Evolutionary conservation across 2,113 vertebrate genomes (phyloP).

Genomic region (Pteropus alecto): DNA sequence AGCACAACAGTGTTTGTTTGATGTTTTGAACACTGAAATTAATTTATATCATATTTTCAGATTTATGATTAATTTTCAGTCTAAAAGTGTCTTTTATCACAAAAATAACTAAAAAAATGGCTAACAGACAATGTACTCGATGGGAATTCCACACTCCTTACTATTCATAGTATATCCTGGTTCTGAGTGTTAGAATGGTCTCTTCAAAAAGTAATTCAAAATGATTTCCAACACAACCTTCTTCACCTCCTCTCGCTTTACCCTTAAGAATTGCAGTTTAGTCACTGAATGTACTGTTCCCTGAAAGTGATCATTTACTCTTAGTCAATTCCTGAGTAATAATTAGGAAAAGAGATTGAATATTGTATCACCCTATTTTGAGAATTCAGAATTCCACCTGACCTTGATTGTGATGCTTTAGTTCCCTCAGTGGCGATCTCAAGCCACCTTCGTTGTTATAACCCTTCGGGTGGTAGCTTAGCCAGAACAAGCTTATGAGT

Average conservation of each 20-base stretch:
- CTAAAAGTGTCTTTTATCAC: background rate
- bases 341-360: background rate
- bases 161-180: background rate
- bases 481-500: background rate
- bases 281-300: background rate
- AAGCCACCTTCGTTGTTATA: background rate
- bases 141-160: background rate
- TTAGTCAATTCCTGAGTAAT: background rate
- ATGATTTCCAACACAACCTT: background rate
- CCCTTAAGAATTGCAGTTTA: background rate
- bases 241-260: background rate
- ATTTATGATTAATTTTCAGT: background rate
- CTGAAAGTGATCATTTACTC: background rate
- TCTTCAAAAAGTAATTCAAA: background rate
- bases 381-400: background rate
- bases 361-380: background rate
- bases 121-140: background rate
- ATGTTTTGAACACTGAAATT: background rate
- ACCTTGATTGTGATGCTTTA: background rate
- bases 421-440: background rate
- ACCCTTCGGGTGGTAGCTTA: background rate
- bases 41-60: background rate
- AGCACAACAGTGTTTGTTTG: background rate
- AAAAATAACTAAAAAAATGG: background rate
- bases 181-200: background rate